Percentiles rank a stretch among this genome's conserved stretches.
phyloP scores from a whole-genome alignment of 2,113 vertebrate species.

The Antechinus flavipes region DNA sequence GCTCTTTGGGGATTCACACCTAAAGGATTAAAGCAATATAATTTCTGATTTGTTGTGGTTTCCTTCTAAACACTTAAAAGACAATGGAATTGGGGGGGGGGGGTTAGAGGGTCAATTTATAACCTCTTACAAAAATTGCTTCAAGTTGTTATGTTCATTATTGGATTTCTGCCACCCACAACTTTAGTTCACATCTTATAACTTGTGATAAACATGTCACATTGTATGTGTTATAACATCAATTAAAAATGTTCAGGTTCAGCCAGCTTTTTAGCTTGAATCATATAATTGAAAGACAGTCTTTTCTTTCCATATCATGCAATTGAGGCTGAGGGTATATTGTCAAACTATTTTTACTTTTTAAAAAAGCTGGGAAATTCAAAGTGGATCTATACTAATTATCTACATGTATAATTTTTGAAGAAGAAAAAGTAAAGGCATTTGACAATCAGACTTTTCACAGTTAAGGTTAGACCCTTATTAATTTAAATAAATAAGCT shows the following conservation, averaged over 20 bases:
- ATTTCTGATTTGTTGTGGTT: neutral
- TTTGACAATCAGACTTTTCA: neutral
- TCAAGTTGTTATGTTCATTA: neutral
- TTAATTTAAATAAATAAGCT: neutral
- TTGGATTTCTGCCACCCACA: neutral
- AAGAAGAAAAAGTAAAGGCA: neutral
- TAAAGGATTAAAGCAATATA: neutral
- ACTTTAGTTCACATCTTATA: neutral
- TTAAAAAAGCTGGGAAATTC: neutral
- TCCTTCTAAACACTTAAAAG: neutral
- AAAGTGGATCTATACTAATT: neutral
- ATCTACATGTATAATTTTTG: neutral
- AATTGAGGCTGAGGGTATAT: neutral
- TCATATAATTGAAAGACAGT: neutral
- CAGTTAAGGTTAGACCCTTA: neutral
- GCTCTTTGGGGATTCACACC: neutral
- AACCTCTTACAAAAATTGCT: neutral
- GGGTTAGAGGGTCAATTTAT: neutral
- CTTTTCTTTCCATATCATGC: neutral
- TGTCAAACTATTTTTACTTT: neutral
- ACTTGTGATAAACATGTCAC: neutral
- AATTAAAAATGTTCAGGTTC: neutral
- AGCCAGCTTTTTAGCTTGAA: neutral
- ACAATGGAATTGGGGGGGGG: neutral
- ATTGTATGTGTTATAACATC: neutral